Percentiles rank a stretch among this genome's conserved stretches.
These are phyloP conservation scores for Vollenhovia emeryi DNA, from an alignment of 1,140 invertebrate species.

Conservation along the genomic window DNA sequence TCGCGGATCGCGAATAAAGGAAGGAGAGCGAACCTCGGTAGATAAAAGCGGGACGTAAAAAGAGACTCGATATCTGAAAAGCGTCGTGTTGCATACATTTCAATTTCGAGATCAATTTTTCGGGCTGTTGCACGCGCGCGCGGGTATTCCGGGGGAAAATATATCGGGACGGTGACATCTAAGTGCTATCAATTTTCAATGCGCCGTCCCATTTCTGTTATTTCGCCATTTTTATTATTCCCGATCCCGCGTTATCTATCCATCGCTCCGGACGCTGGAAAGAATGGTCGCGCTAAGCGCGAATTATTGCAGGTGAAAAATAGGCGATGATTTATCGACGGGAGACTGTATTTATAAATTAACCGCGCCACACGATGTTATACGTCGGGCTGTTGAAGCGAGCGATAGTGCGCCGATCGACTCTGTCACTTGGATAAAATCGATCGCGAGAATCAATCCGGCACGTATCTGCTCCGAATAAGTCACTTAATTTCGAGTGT, in stretches of 20 bases:
- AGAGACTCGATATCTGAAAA: background rate
- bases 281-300: background rate
- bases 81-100: background rate
- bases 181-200: background rate
- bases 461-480: background rate
- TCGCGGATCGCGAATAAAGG: background rate
- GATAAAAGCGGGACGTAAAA: background rate
- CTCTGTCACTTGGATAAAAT: slow-evolving; percentile 22
- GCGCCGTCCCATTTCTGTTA: background rate
- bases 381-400: background rate
- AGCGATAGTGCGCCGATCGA: slow-evolving; percentile 12
- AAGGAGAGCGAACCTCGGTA: background rate
- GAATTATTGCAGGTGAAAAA: background rate
- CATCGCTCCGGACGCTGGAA: background rate
- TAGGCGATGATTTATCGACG: slow-evolving; percentile 23
- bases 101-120: slow-evolving; percentile 13
- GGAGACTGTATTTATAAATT: slow-evolving; percentile 13
- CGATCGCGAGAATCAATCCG: slow-evolving; percentile 31
- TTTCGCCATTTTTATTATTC: slow-evolving; percentile 8
- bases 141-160: background rate
- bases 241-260: background rate
- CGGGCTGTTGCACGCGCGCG: background rate
- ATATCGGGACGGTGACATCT: background rate
- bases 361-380: background rate
- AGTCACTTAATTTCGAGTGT: slow-evolving; percentile 30